phyloP scores from a whole-genome alignment of 2,888 invertebrate genomes.

The Protodeltote pygarga region DNA sequence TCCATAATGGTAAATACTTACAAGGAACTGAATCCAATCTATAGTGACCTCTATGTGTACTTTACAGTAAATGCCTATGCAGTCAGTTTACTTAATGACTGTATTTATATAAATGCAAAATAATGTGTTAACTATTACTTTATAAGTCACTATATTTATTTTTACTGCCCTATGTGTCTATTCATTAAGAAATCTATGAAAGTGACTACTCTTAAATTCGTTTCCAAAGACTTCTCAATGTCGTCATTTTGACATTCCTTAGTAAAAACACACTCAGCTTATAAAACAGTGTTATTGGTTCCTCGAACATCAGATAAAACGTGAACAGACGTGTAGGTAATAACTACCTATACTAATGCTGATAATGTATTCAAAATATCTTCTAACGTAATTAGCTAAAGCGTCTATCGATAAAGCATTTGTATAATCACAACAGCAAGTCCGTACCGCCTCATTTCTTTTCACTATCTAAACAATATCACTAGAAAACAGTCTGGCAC shows the following conservation, averaged over 20 bases:
- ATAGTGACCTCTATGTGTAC: constrained; percentile 45
- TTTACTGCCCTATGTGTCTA: constrained; percentile 46
- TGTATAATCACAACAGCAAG: constrained; percentile 84
- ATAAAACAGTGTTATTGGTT: constrained; percentile 73
- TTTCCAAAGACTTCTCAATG: constrained; percentile 56
- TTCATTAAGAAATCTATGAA: constrained; percentile 54
- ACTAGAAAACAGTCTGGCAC: constrained; percentile 84
- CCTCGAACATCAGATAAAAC: constrained; percentile 68
- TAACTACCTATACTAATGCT: constrained; percentile 67
- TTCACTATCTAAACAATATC: constrained; percentile 82
- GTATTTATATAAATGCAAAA: constrained; percentile 52
- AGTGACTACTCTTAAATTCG: constrained; percentile 45
- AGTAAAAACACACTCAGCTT: constrained; percentile 66
- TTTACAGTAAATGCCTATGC: constrained; percentile 47
- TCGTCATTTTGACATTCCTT: constrained; percentile 48
- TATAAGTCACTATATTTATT: constrained; percentile 52
- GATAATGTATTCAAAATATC: constrained; percentile 81
- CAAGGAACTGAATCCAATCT: constrained; percentile 50
- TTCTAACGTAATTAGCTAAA: constrained; percentile 80
- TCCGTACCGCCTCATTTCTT: constrained; percentile 75
- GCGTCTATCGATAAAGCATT: constrained; percentile 85
- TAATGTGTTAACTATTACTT: constrained; percentile 51
- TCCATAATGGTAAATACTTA: constrained; percentile 32
- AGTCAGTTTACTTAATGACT: constrained; percentile 42
- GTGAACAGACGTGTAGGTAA: constrained; percentile 63